A percentile compares a stretch with the other conserved stretches of the same genome.
Conservation (phyloP, 2,113 vertebrate genomes). For the Macquaria ambigua region DNA sequence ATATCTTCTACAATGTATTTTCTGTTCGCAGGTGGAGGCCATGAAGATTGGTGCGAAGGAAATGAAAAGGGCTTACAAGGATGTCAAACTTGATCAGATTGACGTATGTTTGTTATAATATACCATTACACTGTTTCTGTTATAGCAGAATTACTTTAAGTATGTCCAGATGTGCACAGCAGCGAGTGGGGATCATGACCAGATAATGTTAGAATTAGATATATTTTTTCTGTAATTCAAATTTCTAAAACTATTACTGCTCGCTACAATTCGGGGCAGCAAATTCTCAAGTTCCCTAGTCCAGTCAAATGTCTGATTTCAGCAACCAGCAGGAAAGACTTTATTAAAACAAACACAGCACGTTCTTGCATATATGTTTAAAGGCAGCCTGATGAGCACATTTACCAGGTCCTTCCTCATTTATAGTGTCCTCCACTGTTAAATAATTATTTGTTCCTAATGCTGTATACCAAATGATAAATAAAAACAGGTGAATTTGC, state of each 20-base stretch:
- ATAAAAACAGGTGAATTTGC: background rate
- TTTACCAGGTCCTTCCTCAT: background rate
- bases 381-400: background rate
- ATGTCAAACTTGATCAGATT: slow-evolving; percentile 97
- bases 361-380: background rate
- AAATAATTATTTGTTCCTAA: background rate
- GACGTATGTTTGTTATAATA: slow-evolving; percentile 86
- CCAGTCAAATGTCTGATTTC: background rate
- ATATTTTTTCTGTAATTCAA: background rate
- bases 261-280: background rate
- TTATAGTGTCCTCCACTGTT: background rate
- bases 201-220: background rate
- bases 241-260: background rate
- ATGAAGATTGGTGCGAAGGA: slow-evolving; percentile 99
- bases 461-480: background rate
- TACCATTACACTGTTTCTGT: background rate
- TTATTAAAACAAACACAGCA: background rate
- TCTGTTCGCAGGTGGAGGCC: slow-evolving; percentile 91
- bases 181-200: background rate
- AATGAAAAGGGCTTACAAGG: slow-evolving; percentile 98
- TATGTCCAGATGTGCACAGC: background rate
- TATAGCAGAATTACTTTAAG: background rate
- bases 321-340: background rate
- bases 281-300: background rate
- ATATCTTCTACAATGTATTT: background rate